Evolutionary conservation across 2,888 invertebrate species (phyloP), one percentile per base, ranked within the genome.

Genomic region (Amiota minor): DNA sequence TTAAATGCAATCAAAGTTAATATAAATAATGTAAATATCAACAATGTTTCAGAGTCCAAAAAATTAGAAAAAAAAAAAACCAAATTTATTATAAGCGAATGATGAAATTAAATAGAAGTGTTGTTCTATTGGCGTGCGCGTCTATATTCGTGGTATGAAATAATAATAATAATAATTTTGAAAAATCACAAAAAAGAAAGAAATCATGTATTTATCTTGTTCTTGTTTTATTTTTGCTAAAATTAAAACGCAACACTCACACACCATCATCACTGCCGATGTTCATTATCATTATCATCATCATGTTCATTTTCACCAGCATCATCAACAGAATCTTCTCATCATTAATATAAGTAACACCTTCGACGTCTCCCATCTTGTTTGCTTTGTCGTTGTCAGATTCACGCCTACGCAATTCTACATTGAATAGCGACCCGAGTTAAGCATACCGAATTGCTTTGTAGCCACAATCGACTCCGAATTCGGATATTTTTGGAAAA

Each of bases 401-500:
- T 68, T 68, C 50, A 86, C 88, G 74, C 86, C 84, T 79, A 86
- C 87, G 75, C 78, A 61, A 35, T 69, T 35, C 20, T 76, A 70
- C 59, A 67, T 70, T 59, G 61, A 68, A 75, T 35, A 12, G 50
- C 53, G 35, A 35, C 1, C 4, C 23, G 45, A 12, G 45, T 35
- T 45, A 14, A 45, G 65, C 35, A 35, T 18, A n/a, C 45, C 49
- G 11, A 16, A 12, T 55, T 53, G 73, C 70, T 72, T 61, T 47
- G 64, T 72, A 46, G 65, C 16, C 62, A 65, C 47, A 79, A 79
- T 76, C 77, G 83, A 87, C 87, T 87, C 83, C 83, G 85, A 84
- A 81, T 83, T 84, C 85, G 84, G 84, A 84, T 88, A 87, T 87
- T 87, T 87, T 87, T 87, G 88, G 87, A 88, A 87, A 86, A 82